Percentiles rank a stretch among this genome's conserved stretches.
Conservation (phyloP, 2,797 vertebrate species). For the Bufotes viridis region DNA sequence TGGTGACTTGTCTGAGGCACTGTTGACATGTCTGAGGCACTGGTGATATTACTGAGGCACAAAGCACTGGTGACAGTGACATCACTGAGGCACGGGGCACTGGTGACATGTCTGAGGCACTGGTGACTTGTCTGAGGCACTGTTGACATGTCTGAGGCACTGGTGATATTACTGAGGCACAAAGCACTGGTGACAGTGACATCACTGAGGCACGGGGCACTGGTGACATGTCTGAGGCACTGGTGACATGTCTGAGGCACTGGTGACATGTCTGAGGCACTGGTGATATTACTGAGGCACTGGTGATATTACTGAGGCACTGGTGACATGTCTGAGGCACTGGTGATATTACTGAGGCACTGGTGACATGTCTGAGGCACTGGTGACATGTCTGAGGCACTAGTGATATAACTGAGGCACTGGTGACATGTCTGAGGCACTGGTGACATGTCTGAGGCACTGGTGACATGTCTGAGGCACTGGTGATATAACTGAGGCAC, state of each 20-base stretch:
- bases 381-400: neutral
- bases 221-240: neutral
- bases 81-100: neutral
- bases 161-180: too few species aligned
- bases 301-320: neutral
- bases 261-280: neutral
- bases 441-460: neutral
- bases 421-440: neutral
- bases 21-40: too few species aligned
- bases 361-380: neutral
- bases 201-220: neutral
- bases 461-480: neutral
- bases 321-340: too few species aligned
- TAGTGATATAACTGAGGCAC: neutral
- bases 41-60: neutral
- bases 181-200: neutral
- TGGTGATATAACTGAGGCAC: neutral
- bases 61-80: too few species aligned
- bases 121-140: neutral
- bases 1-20: too few species aligned
- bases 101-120: neutral
- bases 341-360: too few species aligned
- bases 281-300: neutral
- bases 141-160: neutral
- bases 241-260: neutral